Evolutionary conservation across 2,888 invertebrate genomes (phyloP).

Genomic region (Drosophila acutilabella): DNA sequence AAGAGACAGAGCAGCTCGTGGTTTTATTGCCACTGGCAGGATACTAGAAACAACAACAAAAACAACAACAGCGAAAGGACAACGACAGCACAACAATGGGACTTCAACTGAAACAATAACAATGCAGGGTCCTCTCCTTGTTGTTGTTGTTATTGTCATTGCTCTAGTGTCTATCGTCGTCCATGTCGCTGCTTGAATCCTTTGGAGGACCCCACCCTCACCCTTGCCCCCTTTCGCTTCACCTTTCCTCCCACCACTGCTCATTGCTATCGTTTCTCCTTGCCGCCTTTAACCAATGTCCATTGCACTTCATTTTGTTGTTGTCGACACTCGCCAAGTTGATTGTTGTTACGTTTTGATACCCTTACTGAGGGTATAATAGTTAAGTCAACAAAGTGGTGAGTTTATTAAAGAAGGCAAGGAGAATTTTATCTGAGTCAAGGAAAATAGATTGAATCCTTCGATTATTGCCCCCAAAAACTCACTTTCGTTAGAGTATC

Average conservation of each 20-base stretch:
- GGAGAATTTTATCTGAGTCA: too few relatives aligned
- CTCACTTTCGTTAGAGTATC: too few relatives aligned
- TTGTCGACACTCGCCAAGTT: conserved; percentile 65
- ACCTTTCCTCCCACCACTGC: neutral
- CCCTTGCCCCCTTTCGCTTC: neutral
- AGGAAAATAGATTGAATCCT: too few relatives aligned
- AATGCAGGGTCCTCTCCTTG: conserved; percentile 11
- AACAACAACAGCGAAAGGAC: conserved; percentile 45
- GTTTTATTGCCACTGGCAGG: conserved; percentile 74
- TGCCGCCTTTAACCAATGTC: conserved; percentile 42
- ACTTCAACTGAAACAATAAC: conserved; percentile 25
- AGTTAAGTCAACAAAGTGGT: neutral
- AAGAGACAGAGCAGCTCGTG: conserved; percentile 28
- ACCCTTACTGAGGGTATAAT: neutral
- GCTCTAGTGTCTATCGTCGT: conserved; percentile 20
- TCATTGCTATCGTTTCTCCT: too few relatives aligned
- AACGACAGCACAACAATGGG: conserved; percentile 46
- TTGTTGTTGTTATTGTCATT: conserved; percentile 20
- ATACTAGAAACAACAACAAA: conserved; percentile 51
- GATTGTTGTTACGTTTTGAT: conserved; percentile 53
- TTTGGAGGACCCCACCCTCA: conserved; percentile 23
- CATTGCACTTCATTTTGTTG: conserved; percentile 66
- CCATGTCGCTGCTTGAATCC: conserved; percentile 23
- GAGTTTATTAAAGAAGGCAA: neutral
- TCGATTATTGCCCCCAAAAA: too few relatives aligned